These are phyloP conservation scores for Sitta carolinensis DNA, from an alignment of 2,797 vertebrate genomes.

Conservation along the genomic window DNA sequence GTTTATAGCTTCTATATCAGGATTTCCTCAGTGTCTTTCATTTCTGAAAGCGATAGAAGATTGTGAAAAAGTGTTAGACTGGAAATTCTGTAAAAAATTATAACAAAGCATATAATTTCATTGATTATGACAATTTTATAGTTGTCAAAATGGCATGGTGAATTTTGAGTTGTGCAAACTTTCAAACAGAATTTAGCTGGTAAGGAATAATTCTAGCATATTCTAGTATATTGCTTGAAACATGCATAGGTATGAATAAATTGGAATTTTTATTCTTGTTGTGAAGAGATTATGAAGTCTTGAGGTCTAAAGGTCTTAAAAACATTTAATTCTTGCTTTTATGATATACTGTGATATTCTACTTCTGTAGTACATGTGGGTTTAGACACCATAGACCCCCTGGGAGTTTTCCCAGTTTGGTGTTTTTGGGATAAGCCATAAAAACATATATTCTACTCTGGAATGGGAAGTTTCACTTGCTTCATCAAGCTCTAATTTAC, in stretches of 20 bases:
- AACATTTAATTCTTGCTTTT: neutral
- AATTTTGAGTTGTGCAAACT: slow-evolving; percentile 43
- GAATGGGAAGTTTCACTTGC: neutral
- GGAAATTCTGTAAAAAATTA: neutral
- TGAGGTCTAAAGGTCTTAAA: neutral
- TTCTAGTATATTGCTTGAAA: neutral
- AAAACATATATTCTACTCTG: neutral
- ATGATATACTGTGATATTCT: neutral
- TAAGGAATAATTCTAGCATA: slow-evolving; percentile 34
- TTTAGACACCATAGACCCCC: neutral
- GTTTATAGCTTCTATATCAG: neutral
- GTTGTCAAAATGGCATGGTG: neutral
- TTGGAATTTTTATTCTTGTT: neutral
- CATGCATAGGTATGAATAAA: neutral
- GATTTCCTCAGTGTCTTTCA: neutral
- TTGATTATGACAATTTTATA: neutral
- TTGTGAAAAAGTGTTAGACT: neutral
- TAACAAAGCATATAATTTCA: neutral
- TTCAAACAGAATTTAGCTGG: slow-evolving; percentile 26
- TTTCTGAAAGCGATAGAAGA: neutral
- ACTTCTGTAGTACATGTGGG: neutral
- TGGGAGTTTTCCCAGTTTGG: neutral
- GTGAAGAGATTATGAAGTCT: neutral
- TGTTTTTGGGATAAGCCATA: neutral
- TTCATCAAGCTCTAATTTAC: slow-evolving; percentile 39